Evolutionary conservation across 2,888 invertebrate species (phyloP), one percentile per base, ranked within the genome.

Genomic region (Mesorhabditis belari): DNA sequence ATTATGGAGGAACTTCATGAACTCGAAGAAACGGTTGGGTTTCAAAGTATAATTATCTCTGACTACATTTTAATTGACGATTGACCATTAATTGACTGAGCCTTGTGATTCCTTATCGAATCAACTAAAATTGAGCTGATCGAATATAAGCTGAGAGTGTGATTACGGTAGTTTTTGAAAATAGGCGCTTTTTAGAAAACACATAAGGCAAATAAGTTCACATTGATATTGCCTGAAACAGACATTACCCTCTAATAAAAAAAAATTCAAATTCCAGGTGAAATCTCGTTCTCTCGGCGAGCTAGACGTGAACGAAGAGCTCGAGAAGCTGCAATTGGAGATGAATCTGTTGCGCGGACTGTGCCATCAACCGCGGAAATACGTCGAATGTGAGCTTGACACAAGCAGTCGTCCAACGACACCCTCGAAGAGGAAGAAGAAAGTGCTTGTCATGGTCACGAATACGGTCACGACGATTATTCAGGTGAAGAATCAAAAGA

Each of bases 381-480:
- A 71, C 53, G 73, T 73, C 49, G 69, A 73, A 57, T 70, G 70
- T 58, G 73, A 68, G 52, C 56, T 73, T 21, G 70, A 71, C 54
- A 27, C 58, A 6, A 57, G 55, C 54, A 65, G 65, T 59, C 70
- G 68, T 27, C 66, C 68, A 55, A 61, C 64, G 1, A 66, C 70
- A 9, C 69, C 69, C 49, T 44, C 63, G 21, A 58, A 55, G 50
- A 57, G 67, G 49, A 66, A 65, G 64, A 71, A 71, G 67, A 71
- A 66, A 58, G 68, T 73, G 55, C 66, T 77, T 56, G 63, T 76
- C 12, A 73, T 73, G 67, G 71, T 79, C 49, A 74, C 76, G 21
- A 75, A 76, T 66, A 74, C 71, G 2, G 77, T 78, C 27, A 77
- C 75, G 4, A 78, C 78, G 9, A 74, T 78, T 26, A 78, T 79